Conservation (phyloP, 1,140 invertebrate species). For the Hestina assimilis region DNA sequence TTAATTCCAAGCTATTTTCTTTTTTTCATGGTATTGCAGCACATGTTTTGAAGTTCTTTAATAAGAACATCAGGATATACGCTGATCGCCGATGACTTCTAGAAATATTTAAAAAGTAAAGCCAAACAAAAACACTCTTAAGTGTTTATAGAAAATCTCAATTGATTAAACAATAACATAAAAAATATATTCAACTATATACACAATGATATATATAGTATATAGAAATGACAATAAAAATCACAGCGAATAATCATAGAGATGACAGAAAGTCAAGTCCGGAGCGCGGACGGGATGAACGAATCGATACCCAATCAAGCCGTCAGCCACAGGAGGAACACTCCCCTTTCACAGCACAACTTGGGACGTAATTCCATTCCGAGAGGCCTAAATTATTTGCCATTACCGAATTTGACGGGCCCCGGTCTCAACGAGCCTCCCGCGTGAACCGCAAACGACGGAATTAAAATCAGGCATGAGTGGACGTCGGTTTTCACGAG, state of each 20-base stretch:
- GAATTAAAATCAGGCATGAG: conserved; percentile 19
- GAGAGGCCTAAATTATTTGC: conserved; percentile 52
- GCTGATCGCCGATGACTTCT: no score
- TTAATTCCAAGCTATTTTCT: no score
- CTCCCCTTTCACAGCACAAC: conserved; percentile 42
- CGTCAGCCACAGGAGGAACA: conserved; percentile 53
- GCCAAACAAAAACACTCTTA: no score
- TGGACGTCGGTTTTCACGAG: conserved; percentile 3
- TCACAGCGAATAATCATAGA: neutral
- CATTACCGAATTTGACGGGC: conserved; percentile 26
- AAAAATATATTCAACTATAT: no score
- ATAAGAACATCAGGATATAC: no score
- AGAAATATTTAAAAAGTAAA: no score
- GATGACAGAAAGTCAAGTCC: neutral
- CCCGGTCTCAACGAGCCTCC: conserved; percentile 2
- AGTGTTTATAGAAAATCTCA: no score
- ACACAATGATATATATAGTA: no score
- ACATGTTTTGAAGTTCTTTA: no score
- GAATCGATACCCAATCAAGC: conserved; percentile 57
- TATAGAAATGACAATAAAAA: no score
- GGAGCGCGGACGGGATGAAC: conserved; percentile 18
- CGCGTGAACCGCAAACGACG: conserved; percentile 11
- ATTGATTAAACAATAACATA: no score
- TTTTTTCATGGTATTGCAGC: no score
- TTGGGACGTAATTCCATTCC: conserved; percentile 47